A percentile compares a stretch with the other conserved stretches of the same genome.
Conservation (phyloP, 2,888 invertebrate species). For the Andrena dorsata region DNA sequence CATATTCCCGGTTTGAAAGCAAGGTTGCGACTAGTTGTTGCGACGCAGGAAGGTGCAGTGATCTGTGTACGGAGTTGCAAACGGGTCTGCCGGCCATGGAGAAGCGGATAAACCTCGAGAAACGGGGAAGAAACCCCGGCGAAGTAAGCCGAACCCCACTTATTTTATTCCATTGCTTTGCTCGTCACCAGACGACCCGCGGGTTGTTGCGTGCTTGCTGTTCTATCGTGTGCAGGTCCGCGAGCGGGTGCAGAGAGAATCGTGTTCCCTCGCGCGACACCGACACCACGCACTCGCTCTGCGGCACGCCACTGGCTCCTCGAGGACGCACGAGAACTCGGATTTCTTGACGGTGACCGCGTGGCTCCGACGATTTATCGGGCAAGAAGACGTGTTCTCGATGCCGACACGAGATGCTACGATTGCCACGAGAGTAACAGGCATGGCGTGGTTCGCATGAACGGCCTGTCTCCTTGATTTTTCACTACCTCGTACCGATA, state of each 20-base stretch:
- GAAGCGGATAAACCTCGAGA: constrained; percentile 97
- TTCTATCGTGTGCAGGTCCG: constrained; percentile 39
- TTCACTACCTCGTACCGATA: constrained; percentile 29
- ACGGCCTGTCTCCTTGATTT: constrained; percentile 44
- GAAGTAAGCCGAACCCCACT: constrained; percentile 89
- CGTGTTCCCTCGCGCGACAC: constrained; percentile 66
- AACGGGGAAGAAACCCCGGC: constrained; percentile 94
- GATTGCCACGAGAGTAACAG: constrained; percentile 66
- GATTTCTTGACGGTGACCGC: constrained; percentile 64
- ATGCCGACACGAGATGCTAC: constrained; percentile 69
- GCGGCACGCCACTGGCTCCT: constrained; percentile 62
- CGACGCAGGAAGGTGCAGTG: constrained; percentile 82
- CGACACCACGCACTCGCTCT: constrained; percentile 68
- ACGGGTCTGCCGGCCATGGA: constrained; percentile 89
- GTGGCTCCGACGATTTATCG: constrained; percentile 63
- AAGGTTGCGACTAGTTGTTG: constrained; percentile 82
- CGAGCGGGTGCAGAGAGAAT: constrained; percentile 51
- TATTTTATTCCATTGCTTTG: constrained; percentile 69
- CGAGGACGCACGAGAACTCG: constrained; percentile 62
- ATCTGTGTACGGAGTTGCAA: constrained; percentile 64
- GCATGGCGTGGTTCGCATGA: constrained; percentile 76
- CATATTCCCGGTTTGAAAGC: constrained; percentile 84
- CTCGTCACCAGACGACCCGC: constrained; percentile 53
- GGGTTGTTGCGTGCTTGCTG: constrained; percentile 62
- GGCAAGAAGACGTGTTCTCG: constrained; percentile 64